phyloP scores from a whole-genome alignment of 1,140 invertebrate genomes.

The Tetramorium simillimum region DNA sequence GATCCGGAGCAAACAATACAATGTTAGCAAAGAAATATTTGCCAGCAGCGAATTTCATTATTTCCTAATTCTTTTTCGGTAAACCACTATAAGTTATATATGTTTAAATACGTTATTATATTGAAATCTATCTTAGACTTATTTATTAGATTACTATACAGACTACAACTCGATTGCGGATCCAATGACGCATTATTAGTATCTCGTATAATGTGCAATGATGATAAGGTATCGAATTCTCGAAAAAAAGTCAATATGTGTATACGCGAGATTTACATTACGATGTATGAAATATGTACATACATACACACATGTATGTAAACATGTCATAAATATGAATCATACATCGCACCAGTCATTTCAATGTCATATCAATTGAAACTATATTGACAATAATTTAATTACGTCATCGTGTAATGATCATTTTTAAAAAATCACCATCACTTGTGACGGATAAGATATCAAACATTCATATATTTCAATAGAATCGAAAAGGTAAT shows the following conservation, averaged over 20 bases:
- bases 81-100: neutral
- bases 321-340: neutral
- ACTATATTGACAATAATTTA: neutral
- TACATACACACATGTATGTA: neutral
- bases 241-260: neutral
- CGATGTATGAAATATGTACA: neutral
- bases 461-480: neutral
- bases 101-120: neutral
- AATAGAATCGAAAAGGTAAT: neutral
- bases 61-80: neutral
- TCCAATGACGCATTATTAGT: neutral
- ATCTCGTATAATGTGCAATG: neutral
- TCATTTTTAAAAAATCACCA: neutral
- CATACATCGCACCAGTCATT: neutral
- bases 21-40: neutral
- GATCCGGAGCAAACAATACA: too few species aligned
- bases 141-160: neutral
- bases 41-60: neutral
- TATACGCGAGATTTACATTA: neutral
- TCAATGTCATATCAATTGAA: neutral
- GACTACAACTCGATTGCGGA: too few species aligned
- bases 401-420: neutral
- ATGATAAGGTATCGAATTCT: neutral
- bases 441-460: too few species aligned
- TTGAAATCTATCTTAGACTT: neutral